Base-by-base conservation (phyloP, 2,797 vertebrate species). In the Telmatherina bonti region DNA sequence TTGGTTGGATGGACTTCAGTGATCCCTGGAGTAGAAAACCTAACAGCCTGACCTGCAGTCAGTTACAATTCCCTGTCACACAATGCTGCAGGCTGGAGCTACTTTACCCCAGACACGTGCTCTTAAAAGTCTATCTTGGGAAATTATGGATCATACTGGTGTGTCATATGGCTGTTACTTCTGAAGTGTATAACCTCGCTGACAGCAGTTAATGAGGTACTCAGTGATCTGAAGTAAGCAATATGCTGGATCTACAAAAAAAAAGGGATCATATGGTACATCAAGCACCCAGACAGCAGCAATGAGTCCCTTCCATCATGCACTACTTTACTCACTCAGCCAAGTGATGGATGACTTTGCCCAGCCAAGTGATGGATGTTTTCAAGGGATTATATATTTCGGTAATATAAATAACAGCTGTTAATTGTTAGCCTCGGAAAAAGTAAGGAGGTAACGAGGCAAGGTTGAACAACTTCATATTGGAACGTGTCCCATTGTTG, bases 171-270 rank as follows among this genome's bases (percentile, higher is more conserved):
- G 61, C 67, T 67, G 66, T 62, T 79, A 66, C 75, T 66, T 75
- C 74, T 72, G 60, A 65, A 7, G 4, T 29, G 57, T 79, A 66
- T 82, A 76, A 79, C 81, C 70, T 82, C 62, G 67, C 67, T 59
- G 79, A 53, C 72, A 72, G 83, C 51, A 76, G 80, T 74, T 88
- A 91, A 85, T 85, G 74, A 84, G 78, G 79, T 12, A 79, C 76
- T 78, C 79, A 71, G 59, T 52, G 82, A 82, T 65, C 69, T 83
- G 79, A 83, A 63, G 59, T 82, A 89, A 88, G 91, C 73, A 80
- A 79, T 81, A 74, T 79, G 88, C 58, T 68, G 54, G 58, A 74
- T 75, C 70, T 70, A 65, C 65, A 77, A 73, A 81, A 43, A 56
- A 52, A n/a, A n/a, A n/a, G 2, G 57, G 70, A 72, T 87, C 83